Evolutionary conservation across 1,140 invertebrate species (phyloP), one percentile per base, ranked within the genome.

Genomic region (Solen grandis): DNA sequence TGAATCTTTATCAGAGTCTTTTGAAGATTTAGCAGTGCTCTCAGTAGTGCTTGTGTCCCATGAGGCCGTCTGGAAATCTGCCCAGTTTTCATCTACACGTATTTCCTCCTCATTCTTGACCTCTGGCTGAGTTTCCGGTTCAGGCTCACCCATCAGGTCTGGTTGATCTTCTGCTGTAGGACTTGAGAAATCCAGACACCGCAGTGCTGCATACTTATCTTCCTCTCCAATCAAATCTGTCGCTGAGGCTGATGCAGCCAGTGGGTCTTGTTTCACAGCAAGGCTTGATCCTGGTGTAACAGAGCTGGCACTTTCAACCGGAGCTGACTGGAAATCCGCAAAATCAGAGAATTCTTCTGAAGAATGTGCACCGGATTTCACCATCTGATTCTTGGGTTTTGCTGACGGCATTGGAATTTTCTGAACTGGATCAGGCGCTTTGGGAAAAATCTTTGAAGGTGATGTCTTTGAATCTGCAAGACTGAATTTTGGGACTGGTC

Each of bases 191-290:
- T 66, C 80, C 33, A 92, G 65, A 31, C 35, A 63, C 68, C 92
- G 86, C 31, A 93, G 88, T 16, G 90, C 92, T 59, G 91, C 90
- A 85, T 93, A 93, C 77, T 91, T 93, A 75, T 93, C 93, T 79
- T 92, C 92, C 29, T 91, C 90, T 0, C 87, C 89, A 36, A 90
- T 88, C 2, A 90, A 77, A 57, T 84, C 77, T 59, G 57, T 62
- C 25, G 86, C 87, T 83, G 78, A 84, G 29, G 73, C 33, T 31
- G 82, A 75, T 19, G 78, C 62, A 35, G 79, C 70, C 13, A 79
- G 59, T 31, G 33, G 41, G 36, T 79, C 69, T 8, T 31, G 52
- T 55, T 46, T 46, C 1, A 72, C 77, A 3, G 65, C n/a, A 29
- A 57, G 62, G 14, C 72, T 65, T 50, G 54, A 41, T 13, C 62